Conservation (phyloP, 1,140 invertebrate genomes). For the Agrilus planipennis region DNA sequence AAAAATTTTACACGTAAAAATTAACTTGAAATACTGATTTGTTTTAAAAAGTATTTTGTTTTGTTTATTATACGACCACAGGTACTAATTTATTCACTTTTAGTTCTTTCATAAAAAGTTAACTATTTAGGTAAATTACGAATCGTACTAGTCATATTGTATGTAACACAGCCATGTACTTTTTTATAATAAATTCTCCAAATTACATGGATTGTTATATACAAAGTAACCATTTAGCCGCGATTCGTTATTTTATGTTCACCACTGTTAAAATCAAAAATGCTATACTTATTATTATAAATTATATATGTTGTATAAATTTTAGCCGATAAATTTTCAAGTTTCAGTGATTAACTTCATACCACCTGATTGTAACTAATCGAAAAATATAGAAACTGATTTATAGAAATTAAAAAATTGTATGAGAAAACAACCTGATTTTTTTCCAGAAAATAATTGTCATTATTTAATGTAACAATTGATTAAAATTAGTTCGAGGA, state of each 20-base stretch:
- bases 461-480: slow-evolving; percentile 11
- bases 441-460: not conserved
- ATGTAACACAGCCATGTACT: slow-evolving; percentile 24
- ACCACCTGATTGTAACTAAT: too few relatives aligned
- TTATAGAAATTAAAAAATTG: slow-evolving; percentile 11
- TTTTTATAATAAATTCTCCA: slow-evolving; percentile 2
- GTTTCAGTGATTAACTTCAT: not conserved
- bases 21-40: not conserved
- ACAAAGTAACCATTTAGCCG: slow-evolving; percentile 22
- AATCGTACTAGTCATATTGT: slow-evolving; percentile 17
- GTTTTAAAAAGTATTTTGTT: not conserved
- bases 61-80: slow-evolving; percentile 1
- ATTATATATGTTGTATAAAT: too few relatives aligned
- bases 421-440: not conserved
- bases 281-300: slow-evolving; percentile 19
- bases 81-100: not conserved
- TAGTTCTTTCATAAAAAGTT: slow-evolving; percentile 19
- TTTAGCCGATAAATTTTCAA: slow-evolving; percentile 11
- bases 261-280: slow-evolving; percentile 18
- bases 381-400: slow-evolving; percentile 20
- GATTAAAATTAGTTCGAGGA: too few relatives aligned
- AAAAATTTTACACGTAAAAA: not conserved
- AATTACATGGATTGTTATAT: slow-evolving; percentile 23
- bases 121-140: slow-evolving; percentile 15
- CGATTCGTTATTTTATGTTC: slow-evolving; percentile 16